Evolutionary conservation across 2,888 invertebrate species (phyloP).

Genomic region (Drosophila villosipedis): DNA sequence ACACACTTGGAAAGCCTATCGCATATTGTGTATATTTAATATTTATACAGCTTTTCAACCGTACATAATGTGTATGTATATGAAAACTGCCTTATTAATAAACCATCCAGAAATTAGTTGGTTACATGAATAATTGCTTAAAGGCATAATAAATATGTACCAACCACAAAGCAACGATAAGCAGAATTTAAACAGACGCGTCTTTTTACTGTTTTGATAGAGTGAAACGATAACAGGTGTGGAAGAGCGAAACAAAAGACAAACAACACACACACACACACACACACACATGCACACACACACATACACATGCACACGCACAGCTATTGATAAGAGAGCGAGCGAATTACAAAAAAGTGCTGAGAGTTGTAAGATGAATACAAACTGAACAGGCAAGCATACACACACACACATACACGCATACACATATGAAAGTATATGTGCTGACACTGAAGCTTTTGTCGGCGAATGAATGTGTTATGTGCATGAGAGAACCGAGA

Average conservation of each 20-base stretch:
- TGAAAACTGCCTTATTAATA: neutral
- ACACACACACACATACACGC: neutral
- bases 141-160: constrained; percentile 3
- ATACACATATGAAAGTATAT: constrained; percentile 5
- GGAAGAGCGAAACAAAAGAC: constrained; percentile 37
- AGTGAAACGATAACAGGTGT: constrained; percentile 43
- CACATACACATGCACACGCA: constrained; percentile 7
- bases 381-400: constrained; percentile 38
- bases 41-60: constrained; percentile 2
- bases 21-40: constrained; percentile 4
- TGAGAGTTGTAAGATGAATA: constrained; percentile 45
- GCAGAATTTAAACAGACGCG: constrained; percentile 7
- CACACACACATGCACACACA: constrained; percentile 5
- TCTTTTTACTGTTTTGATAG: neutral
- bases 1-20: constrained; percentile 5
- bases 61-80: neutral
- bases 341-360: constrained; percentile 42
- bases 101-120: neutral
- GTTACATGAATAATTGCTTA: constrained; percentile 1
- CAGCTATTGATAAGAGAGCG: constrained; percentile 32
- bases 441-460: constrained; percentile 44
- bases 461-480: neutral
- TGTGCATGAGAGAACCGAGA: constrained; percentile 21
- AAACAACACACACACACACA: constrained; percentile 30
- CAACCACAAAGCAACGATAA: constrained; percentile 19